These are phyloP conservation scores for Drosophila bocqueti DNA, from an alignment of 1,140 invertebrate species.

Conservation along the genomic window DNA sequence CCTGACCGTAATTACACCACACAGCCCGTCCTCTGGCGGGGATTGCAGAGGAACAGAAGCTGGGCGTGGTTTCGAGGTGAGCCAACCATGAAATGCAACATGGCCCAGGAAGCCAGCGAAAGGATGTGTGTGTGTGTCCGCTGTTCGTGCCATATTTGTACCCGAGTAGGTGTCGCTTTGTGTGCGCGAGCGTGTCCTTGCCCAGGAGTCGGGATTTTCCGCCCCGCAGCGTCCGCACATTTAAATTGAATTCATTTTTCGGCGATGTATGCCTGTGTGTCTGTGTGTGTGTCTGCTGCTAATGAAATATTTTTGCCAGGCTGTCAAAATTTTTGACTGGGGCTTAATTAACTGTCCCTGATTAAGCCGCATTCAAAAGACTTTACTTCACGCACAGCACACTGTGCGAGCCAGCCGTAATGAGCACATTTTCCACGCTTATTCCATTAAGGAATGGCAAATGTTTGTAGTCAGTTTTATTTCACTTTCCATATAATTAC, in stretches of 20 bases:
- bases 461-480: conserved; percentile 29
- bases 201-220: conserved; percentile 22
- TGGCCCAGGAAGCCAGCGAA: conserved; percentile 32
- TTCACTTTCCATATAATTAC: conserved; percentile 35
- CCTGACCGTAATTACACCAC: conserved; percentile 77
- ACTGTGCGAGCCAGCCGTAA: not conserved
- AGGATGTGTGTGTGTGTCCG: conserved; percentile 21
- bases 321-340: conserved; percentile 40
- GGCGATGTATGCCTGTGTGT: not conserved
- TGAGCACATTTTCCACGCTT: conserved; percentile 5
- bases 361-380: conserved; percentile 39
- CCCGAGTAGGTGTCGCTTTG: conserved; percentile 42
- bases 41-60: conserved; percentile 30
- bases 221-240: conserved; percentile 19
- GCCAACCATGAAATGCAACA: conserved; percentile 63
- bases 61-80: conserved; percentile 57
- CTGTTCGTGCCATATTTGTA: conserved; percentile 29
- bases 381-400: conserved; percentile 11
- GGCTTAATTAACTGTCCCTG: conserved; percentile 53
- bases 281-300: conserved; percentile 13
- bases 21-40: conserved; percentile 26
- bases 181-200: conserved; percentile 3
- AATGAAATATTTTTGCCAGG: conserved; percentile 37
- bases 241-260: conserved; percentile 49
- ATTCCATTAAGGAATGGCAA: conserved; percentile 27